Percentiles rank a stretch among this genome's conserved stretches.
Conservation (phyloP, 2,797 vertebrate species). For the Pteropus rufus region DNA sequence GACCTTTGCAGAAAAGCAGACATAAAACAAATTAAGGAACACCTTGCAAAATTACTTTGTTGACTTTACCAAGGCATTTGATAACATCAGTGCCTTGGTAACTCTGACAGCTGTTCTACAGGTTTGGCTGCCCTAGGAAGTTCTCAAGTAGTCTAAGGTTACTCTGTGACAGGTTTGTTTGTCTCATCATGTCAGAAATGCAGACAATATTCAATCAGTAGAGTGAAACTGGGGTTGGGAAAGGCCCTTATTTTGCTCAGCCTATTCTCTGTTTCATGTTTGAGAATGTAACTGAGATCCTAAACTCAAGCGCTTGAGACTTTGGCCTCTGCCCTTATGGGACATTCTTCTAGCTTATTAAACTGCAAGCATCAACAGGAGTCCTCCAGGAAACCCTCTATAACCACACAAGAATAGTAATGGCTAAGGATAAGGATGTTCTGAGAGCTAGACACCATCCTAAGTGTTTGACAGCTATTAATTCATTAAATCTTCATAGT, state of each 20-base stretch:
- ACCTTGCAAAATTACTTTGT: conserved; percentile 41
- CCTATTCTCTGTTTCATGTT: neutral
- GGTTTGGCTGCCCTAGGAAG: conserved; percentile 51
- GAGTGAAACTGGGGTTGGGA: neutral
- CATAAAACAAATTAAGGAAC: conserved; percentile 18
- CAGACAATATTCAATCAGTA: neutral
- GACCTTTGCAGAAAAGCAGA: neutral
- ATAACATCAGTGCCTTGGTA: conserved; percentile 10
- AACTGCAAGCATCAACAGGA: neutral
- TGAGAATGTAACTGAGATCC: neutral
- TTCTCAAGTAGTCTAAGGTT: conserved; percentile 36
- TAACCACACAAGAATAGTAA: neutral
- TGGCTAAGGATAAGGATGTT: neutral
- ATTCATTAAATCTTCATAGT: neutral
- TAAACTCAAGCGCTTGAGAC: neutral
- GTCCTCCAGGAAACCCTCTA: neutral
- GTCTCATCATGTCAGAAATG: conserved; percentile 4
- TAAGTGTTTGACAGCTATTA: neutral
- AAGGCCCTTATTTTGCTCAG: neutral
- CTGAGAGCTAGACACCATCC: neutral
- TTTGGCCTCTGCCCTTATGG: neutral
- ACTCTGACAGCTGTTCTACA: conserved; percentile 22
- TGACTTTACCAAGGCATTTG: conserved; percentile 48
- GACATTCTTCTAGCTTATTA: neutral
- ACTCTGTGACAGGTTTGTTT: conserved; percentile 22